Evolutionary conservation across 2,888 invertebrate species (phyloP).

Genomic region (Cybosia mesomella): DNA sequence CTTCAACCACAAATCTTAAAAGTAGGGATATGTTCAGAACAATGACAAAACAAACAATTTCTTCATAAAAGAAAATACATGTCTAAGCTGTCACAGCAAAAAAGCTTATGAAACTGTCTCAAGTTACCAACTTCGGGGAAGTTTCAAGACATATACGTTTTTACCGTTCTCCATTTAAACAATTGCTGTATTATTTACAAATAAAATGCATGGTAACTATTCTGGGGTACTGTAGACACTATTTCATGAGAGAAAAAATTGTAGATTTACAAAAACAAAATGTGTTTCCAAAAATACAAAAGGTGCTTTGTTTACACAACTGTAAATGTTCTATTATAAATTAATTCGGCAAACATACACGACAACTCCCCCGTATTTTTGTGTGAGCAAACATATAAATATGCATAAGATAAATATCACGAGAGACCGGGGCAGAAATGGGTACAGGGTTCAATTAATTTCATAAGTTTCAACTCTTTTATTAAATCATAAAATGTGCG

Average conservation of each 20-base stretch:
- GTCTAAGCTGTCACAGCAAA: constrained; percentile 67
- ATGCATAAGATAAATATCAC: constrained; percentile 82
- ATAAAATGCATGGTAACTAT: constrained; percentile 16
- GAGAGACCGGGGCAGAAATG: constrained; percentile 69
- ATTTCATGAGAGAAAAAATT: background rate
- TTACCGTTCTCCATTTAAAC: constrained; percentile 49
- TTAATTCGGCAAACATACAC: constrained; percentile 72
- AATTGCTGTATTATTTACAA: constrained; percentile 25
- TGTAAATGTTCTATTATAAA: constrained; percentile 56
- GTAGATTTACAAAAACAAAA: too few relatives aligned
- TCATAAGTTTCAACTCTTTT: constrained; percentile 81
- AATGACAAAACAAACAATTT: constrained; percentile 54
- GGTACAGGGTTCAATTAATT: constrained; percentile 75
- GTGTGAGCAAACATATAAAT: constrained; percentile 81
- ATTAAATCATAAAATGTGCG: constrained; percentile 83
- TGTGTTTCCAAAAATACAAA: constrained; percentile 37
- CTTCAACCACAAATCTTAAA: constrained; percentile 32
- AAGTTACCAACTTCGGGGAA: constrained; percentile 56
- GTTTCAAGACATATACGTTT: constrained; percentile 59
- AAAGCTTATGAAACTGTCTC: constrained; percentile 71
- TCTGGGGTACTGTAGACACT: constrained; percentile 13
- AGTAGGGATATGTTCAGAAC: constrained; percentile 33
- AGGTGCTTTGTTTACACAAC: background rate
- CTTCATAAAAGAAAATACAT: constrained; percentile 61
- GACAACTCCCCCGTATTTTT: constrained; percentile 67